Conservation (phyloP, 2,888 invertebrate species). For the Formica aserva region DNA sequence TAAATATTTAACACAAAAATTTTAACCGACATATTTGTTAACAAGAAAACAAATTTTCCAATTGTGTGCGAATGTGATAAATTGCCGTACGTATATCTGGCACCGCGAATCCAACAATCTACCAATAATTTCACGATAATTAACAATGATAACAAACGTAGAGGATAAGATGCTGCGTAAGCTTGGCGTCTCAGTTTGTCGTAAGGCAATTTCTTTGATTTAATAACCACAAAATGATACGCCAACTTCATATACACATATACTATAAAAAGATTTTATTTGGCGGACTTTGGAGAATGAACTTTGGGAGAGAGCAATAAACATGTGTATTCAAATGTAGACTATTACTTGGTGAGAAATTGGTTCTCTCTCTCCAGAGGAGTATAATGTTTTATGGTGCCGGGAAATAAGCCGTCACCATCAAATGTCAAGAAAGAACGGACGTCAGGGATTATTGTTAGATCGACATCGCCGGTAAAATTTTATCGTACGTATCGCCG, state of each 20-base stretch:
- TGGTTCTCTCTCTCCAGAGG: slow-evolving; percentile 8
- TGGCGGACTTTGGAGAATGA: neutral
- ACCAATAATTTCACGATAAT: neutral
- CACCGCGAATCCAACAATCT: neutral
- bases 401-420: slow-evolving; percentile 27
- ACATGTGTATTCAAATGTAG: slow-evolving; percentile 11
- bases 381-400: slow-evolving; percentile 30
- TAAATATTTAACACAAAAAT: no score
- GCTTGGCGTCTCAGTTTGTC: neutral
- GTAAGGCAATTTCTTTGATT: neutral
- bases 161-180: neutral
- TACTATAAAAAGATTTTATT: neutral
- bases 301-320: neutral
- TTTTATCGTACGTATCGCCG: slow-evolving; percentile 1
- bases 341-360: slow-evolving; percentile 47
- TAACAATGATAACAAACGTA: neutral
- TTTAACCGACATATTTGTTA: no score
- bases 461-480: slow-evolving; percentile 40
- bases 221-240: neutral
- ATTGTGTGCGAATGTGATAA: neutral
- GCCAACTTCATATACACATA: neutral
- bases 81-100: neutral
- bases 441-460: slow-evolving; percentile 26
- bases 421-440: slow-evolving; percentile 64
- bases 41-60: no score